Base-by-base conservation (phyloP, 2,113 vertebrate genomes). In the Zootoca vivipara region DNA sequence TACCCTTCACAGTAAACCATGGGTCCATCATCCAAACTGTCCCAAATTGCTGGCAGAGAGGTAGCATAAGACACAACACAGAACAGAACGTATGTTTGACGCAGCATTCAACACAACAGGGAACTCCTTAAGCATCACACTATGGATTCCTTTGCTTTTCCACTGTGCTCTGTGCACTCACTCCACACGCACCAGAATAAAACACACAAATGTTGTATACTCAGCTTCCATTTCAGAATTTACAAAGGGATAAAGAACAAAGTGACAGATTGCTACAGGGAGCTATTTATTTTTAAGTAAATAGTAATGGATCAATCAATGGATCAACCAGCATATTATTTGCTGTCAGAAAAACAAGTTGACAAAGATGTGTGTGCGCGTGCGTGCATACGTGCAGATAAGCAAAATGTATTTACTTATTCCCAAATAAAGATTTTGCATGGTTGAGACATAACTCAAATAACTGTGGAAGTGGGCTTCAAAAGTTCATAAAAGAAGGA, bases 251-350 rank as follows among this genome's bases (percentile, higher is more conserved):
- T 46, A 85, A 72, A 86, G 40, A 85, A 92, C 46, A 91, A 90
- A 93, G 46, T 0, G 1, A 85, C 18, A 4, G 4, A 74, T 83
- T 87, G 58, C 46, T 73, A 5, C 3, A 9, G 88, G 46, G 92
- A 91, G 80, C 73, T 46, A 46, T 12, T 46, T 46, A 46, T 46
- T 46, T 46, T 46, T 10, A 46, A 46, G 46, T 2, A 46, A 46
- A 46, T 46, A 46, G 46, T 46, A 46, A 52, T 52, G 9, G 10
- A 83, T 92, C 91, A 92, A 86, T 52, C 74, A 65, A 16, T 38
- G 89, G 26, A 92, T 92, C 82, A 92, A 2, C 85, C 85, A 90
- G 72, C 40, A 75, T 69, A 52, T 70, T 91, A 65, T 88, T 90
- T 85, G 46, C 77, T 83, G 46, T 56, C 69, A 89, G 70, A 52